These are phyloP conservation scores for Brachypodius melanocephalos DNA, from an alignment of 2,113 vertebrate species.

Conservation along the genomic window DNA sequence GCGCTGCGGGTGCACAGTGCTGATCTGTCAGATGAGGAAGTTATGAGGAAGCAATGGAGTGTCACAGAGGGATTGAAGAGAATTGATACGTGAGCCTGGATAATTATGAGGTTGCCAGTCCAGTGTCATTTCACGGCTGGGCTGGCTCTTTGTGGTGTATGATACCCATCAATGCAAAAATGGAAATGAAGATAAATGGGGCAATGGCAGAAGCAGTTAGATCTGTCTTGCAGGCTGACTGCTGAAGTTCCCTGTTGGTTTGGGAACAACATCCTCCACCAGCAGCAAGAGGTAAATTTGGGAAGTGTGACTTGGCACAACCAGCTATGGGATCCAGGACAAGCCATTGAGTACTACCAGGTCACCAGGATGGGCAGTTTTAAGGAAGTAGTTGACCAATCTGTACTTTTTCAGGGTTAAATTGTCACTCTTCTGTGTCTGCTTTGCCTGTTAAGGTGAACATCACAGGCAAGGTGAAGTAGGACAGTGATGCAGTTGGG, in stretches of 20 bases:
- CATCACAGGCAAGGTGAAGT: neutral
- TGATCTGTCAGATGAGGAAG: constrained; percentile 63
- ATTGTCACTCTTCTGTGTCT: neutral
- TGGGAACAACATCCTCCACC: neutral
- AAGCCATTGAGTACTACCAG: neutral
- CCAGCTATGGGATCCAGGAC: neutral
- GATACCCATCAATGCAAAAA: constrained; percentile 67
- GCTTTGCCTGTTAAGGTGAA: neutral
- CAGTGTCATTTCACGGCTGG: constrained; percentile 71
- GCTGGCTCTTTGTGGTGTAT: constrained; percentile 66
- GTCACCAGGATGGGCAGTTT: neutral
- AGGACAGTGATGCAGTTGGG: neutral
- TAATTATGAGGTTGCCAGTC: constrained; percentile 69
- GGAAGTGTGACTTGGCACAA: neutral
- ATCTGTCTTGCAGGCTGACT: constrained; percentile 32
- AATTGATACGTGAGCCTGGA: constrained; percentile 63
- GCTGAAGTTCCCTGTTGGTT: neutral
- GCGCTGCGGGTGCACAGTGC: constrained; percentile 29
- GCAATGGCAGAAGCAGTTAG: constrained; percentile 46
- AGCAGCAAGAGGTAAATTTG: neutral
- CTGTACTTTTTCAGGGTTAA: neutral
- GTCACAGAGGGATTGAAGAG: constrained; percentile 64
- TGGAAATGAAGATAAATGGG: constrained; percentile 73
- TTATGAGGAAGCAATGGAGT: constrained; percentile 54
- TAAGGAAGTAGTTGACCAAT: neutral